Evolutionary conservation across 2,888 invertebrate genomes (phyloP).

Genomic region (Euplexia lucipara): DNA sequence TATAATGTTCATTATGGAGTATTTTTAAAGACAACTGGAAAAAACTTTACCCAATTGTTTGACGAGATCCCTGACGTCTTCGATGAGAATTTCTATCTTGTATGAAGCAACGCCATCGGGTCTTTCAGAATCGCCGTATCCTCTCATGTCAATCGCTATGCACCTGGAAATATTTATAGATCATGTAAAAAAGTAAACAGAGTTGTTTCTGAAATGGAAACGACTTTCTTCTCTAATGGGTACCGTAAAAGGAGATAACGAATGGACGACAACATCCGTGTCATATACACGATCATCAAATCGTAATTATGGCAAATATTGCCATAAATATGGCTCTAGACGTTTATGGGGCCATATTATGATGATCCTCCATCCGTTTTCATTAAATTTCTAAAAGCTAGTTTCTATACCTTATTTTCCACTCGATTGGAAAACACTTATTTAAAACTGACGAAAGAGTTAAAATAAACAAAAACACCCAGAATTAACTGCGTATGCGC

Average conservation of each 20-base stretch:
- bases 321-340: constrained; percentile 4
- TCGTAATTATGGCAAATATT: neutral
- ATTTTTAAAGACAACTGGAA: constrained; percentile 11
- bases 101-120: constrained; percentile 89
- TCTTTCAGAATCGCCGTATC: constrained; percentile 93
- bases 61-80: constrained; percentile 92
- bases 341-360: neutral
- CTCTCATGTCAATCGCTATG: constrained; percentile 93
- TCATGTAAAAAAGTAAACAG: neutral
- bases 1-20: too few relatives aligned
- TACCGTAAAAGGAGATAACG: constrained; percentile 1
- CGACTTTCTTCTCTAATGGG: neutral
- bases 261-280: neutral
- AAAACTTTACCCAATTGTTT: constrained; percentile 82
- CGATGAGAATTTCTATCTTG: constrained; percentile 86
- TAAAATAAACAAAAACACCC: constrained; percentile 39
- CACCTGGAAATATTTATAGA: constrained; percentile 84
- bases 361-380: constrained; percentile 3
- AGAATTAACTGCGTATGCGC: constrained; percentile 4
- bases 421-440: neutral
- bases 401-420: neutral
- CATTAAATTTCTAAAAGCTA: constrained; percentile 13
- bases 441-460: constrained; percentile 19
- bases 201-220: neutral
- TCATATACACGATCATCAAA: neutral